Base-by-base conservation (phyloP, 2,888 invertebrate genomes). In the Deilephila porcellus region DNA sequence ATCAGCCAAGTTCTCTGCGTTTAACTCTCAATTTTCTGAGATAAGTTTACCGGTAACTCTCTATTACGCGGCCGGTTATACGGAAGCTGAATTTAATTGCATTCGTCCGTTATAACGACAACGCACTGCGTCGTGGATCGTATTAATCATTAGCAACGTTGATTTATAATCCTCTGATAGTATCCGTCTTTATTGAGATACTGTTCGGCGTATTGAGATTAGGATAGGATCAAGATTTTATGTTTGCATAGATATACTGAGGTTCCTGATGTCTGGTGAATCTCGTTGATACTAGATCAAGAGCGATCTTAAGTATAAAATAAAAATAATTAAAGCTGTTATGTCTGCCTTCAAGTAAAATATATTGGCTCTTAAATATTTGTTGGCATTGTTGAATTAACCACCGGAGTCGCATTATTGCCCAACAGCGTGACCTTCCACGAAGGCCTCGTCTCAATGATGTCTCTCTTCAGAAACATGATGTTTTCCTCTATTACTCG, bases 1-100 rank as follows among this genome's bases (percentile, higher is more conserved):
- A 64, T 64, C 64, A 67, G 19, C 7, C 19, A n/a, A 56, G 67
- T 52, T 32, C 34, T 53, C 72, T 32, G 32, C 17, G 52, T 67
- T 67, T 67, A 67, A 67, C 45, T 52, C 67, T 67, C 67, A 52
- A 67, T 67, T 52, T 67, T 67, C 67, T 14, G 5, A 67, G 67
- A 67, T 67, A 52, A 67, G 67, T 67, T 52, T 67, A 67, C 67
- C 75, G 74, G 77, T 86, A 87, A 67, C 67, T 67, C 67, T 20
- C 8, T 67, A 67, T 67, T 67, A 67, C 67, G 1, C 11, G 14
- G 52, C 52, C 52, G 52, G 67, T 67, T 67, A 67, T 82, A 90
- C 93, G 93, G 93, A 93, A 93, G 93, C 91, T 86, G 88, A 85
- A 90, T 92, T 93, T 94, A 93, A 94, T 94, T 93, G 93, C 89